Evolutionary conservation across 2,888 invertebrate species (phyloP), one percentile per base, ranked within the genome.

Genomic region (Chrysolina haemoptera): DNA sequence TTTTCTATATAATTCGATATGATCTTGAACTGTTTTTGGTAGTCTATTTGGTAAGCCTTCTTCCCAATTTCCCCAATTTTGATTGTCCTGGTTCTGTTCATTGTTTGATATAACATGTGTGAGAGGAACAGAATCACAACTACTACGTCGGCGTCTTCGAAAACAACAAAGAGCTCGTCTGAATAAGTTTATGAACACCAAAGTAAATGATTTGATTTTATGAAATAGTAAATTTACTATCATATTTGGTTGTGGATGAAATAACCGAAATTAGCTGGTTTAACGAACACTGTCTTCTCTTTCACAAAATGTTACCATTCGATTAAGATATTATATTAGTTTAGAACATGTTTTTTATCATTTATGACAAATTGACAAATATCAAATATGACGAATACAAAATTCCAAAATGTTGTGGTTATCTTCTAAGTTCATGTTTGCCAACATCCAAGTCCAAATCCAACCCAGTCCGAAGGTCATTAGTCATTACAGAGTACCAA

Each of bases 81-180:
- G 87, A 6, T 85, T 78, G 62, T 89, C 88, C 8, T 53, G 50
- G 8, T 67, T 55, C 35, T 50, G 53, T 16, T 76, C 76, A 63
- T 86, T 80, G 76, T 87, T 88, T 5, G 89, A 87, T 59, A 91
- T 86, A 18, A 92, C 89, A 53, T 89, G 88, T 6, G 90, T 90
- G 18, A 92, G 86, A 0, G 90, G 90, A 68, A 91, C 90, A 0
- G 89, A 88, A 75, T 91, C 91, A 74, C 88, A 89, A n/a, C 88
- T 88, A 11, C 89, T 89, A 69, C 89, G 86, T 80, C 90, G 89
- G 75, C 90, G 85, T 73, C 91, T 88, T 70, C 89, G 88, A 76
- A 93, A 90, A 81, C 92, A 93, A 81, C 92, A 92, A 81, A 93
- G 85, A 1, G 92, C 92, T 35, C 91, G 88, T 70, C 90, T 88